Evolutionary conservation across 1,140 invertebrate genomes (phyloP).

Genomic region (Drosophila triauraria): DNA sequence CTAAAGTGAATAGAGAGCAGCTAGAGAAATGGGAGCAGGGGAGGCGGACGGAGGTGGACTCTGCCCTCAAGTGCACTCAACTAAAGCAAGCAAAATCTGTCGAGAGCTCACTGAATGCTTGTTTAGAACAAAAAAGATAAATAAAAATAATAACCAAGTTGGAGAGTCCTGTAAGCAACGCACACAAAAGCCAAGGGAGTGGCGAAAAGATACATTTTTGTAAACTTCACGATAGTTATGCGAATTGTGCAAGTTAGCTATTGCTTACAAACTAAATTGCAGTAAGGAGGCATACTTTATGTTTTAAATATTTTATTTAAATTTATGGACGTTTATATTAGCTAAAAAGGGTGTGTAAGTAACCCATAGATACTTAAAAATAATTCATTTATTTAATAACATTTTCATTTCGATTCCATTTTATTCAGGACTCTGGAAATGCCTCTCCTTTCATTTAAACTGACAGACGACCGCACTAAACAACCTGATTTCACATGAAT

Average conservation of each 20-base stretch:
- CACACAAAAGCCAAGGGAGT: conserved; percentile 11
- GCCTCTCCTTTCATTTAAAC: conserved; percentile 6
- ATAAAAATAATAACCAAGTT: conserved; percentile 36
- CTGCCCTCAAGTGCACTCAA: conserved; percentile 57
- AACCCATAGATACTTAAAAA: not conserved
- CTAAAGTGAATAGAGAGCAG: conserved; percentile 19
- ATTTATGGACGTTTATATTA: not conserved
- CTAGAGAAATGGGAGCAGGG: not conserved
- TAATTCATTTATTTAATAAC: not conserved
- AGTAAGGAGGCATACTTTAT: not conserved
- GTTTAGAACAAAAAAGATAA: conserved; percentile 31
- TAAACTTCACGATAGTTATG: not conserved
- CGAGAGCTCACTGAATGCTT: conserved; percentile 52
- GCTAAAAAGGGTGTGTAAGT: not conserved
- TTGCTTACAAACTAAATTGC: not conserved
- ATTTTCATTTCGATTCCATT: not conserved
- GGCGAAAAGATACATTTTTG: conserved; percentile 4
- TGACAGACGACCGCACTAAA: not conserved
- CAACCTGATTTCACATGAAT: conserved; percentile 14
- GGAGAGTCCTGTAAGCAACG: conserved; percentile 30
- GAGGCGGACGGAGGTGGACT: not conserved
- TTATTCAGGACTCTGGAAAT: not conserved
- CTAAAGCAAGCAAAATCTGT: conserved; percentile 60
- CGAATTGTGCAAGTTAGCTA: not conserved
- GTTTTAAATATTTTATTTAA: not conserved